phyloP scores from a whole-genome alignment of 2,113 vertebrate species.

The Mellivora capensis region DNA sequence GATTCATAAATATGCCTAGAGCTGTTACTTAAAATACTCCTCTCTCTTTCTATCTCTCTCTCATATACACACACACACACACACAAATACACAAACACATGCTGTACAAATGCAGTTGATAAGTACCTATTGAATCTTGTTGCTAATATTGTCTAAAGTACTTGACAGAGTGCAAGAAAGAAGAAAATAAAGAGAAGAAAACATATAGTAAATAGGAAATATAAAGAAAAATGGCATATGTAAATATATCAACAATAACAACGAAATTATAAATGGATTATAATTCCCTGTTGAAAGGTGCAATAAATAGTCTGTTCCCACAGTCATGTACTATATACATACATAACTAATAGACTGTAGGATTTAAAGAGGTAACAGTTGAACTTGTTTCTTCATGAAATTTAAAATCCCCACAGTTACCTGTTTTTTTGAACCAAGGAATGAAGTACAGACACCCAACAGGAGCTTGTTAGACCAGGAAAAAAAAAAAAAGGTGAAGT shows the following conservation, averaged over 20 bases:
- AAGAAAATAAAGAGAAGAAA: neutral
- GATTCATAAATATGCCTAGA: neutral
- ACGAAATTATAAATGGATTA: neutral
- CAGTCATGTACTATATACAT: neutral
- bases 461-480: neutral
- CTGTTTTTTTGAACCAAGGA: neutral
- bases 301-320: neutral
- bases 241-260: neutral
- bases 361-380: neutral
- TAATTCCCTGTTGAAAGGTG: neutral
- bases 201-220: neutral
- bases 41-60: neutral
- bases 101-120: neutral
- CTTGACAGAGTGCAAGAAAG: neutral
- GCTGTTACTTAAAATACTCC: neutral
- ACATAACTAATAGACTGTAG: neutral
- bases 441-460: neutral
- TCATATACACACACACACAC: neutral
- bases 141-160: neutral
- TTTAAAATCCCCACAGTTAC: neutral
- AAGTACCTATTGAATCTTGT: neutral
- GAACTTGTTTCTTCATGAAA: neutral
- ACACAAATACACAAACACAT: neutral
- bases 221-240: conserved; percentile 21
- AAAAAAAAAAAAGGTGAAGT: neutral